Evolutionary conservation across 2,888 invertebrate species (phyloP), one percentile per base, ranked within the genome.

Genomic region (Panopea generosa): DNA sequence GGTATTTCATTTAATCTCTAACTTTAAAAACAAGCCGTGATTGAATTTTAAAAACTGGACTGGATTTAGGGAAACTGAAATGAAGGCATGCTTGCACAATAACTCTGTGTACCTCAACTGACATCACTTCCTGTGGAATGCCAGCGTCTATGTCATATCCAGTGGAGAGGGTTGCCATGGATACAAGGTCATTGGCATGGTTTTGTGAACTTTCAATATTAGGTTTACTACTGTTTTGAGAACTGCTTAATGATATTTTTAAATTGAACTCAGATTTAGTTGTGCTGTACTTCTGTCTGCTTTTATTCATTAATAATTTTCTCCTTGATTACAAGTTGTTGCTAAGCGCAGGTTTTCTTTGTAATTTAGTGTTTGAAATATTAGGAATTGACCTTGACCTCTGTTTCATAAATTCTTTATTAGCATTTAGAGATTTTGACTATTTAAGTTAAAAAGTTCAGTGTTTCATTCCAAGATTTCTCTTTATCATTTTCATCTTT

Each of bases 351-450:
- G 2, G 2, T 40, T 57, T 43, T 40, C 33, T n/a, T 33, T 27
- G 7, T 16, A 14, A 4, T 53, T 56, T 18, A 33, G 33, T n/a
- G n/a, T n/a, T n/a, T n/a, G n/a, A 33, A 18, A 45, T 18, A 53
- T 33, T 22, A 26, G 59, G 18, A 24, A 18, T 60, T 33, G 55
- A 70, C 62, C 57, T 56, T 56, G 55, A 56, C 20, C 27, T 62
- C 6, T 9, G n/a, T 52, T 52, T 59, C 3, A 29, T n/a, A 40
- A 27, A 43, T 27, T 33, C 33, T 33, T 33, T 33, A 33, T 33
- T 33, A 4, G 11, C 11, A 4, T 33, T 4, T 7, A 33, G 33
- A 29, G 67, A 67, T 40, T 38, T 67, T 52, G 67, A 50, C 50
- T 47, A 3, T 16, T 4, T 18, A 47, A 47, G 33, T 7, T 11